Evolutionary conservation across 2,888 invertebrate species (phyloP).

Genomic region (Aproaerema taeniolella): DNA sequence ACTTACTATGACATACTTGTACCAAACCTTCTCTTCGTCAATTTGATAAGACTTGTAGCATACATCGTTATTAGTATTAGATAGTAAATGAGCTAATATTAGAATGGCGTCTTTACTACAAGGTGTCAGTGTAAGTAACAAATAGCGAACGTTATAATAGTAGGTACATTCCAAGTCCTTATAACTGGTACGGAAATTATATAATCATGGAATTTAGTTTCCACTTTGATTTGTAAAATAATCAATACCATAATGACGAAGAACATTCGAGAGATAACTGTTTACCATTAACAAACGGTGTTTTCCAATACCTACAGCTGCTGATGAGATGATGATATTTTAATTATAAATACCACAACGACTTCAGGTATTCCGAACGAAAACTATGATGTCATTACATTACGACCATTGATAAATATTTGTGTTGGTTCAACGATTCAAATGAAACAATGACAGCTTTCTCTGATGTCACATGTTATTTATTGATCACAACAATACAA

Average conservation of each 20-base stretch:
- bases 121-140: too few relatives aligned
- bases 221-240: not conserved
- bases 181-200: too few relatives aligned
- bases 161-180: too few relatives aligned
- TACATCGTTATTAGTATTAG: constrained; percentile 10
- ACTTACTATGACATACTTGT: constrained; percentile 2
- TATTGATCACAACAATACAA: constrained; percentile 11
- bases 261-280: not conserved
- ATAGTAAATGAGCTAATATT: constrained; percentile 3
- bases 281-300: not conserved
- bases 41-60: constrained; percentile 15
- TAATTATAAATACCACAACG: constrained; percentile 25
- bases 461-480: constrained; percentile 36
- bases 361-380: constrained; percentile 31
- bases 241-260: constrained; percentile 5
- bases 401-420: constrained; percentile 36
- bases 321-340: constrained; percentile 15
- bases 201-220: too few relatives aligned
- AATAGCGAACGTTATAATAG: too few relatives aligned
- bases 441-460: constrained; percentile 39
- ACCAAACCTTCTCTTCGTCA: constrained; percentile 10
- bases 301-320: constrained; percentile 1
- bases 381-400: constrained; percentile 30
- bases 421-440: constrained; percentile 30
- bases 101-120: too few relatives aligned